Evolutionary conservation across 2,113 vertebrate genomes (phyloP), one percentile per base, ranked within the genome.

Genomic region (Lepus americanus): DNA sequence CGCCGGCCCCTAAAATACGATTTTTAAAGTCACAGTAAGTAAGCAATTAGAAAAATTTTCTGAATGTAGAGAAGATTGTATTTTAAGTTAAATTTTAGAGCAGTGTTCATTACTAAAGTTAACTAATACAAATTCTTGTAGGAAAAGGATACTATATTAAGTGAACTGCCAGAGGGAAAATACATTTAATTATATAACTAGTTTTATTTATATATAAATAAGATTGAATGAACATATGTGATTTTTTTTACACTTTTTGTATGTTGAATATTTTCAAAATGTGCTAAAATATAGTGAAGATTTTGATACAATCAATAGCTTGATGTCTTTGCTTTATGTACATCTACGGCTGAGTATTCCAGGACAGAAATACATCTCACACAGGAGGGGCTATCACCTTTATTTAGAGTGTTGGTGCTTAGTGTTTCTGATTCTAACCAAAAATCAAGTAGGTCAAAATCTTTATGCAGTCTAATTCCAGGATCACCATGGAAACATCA

Each of bases 401-500:
- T 80, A 77, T 17, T 66, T 79, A 6, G 5, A 36, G 22, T 31
- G 83, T 63, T 33, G 4, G 3, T 73, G 17, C 1, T 16, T 78
- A 13, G 36, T 78, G 81, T 61, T 44, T 67, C 36, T 94, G 44
- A 82, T 67, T 67, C 16, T 67, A 87, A 61, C 16, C 33, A 29
- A 94, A 88, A 74, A 16, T 44, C 27, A 87, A 76, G 25, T 76
- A 72, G 44, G 74, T 92, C 67, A 92, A 3, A 59, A 33, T 27
- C 36, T 86, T 89, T 73, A 61, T 39, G 9, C 16, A 74, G 55
- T 1, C 12, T 13, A 5, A 33, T 83, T 91, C 49, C 67, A 69
- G 49, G 11, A 51, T 95, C 55, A 74, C 27, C 49, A 79, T 36
- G 70, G 86, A 83, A 87, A 86, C n/a, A 61, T 78, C 49, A 78